Evolutionary conservation across 2,888 invertebrate species (phyloP).

Genomic region (Macrosoma leucophasiata): DNA sequence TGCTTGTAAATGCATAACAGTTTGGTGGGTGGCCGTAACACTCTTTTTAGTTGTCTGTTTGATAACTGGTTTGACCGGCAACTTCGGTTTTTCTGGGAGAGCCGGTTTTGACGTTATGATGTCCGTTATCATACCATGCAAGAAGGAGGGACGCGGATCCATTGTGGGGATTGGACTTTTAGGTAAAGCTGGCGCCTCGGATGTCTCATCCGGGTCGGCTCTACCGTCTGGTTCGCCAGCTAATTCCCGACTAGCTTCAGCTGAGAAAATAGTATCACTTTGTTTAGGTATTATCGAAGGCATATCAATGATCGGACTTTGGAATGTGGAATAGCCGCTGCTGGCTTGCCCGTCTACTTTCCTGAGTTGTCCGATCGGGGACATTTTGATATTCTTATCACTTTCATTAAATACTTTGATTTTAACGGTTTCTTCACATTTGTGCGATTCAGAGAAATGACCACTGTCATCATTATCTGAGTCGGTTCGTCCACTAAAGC

Average conservation of each 20-base stretch:
- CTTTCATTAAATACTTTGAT: slow-evolving; percentile 67
- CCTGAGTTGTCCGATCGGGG: slow-evolving; percentile 58
- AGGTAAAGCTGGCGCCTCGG: slow-evolving; percentile 82
- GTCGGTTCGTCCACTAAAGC: slow-evolving; percentile 70
- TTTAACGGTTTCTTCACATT: slow-evolving; percentile 69
- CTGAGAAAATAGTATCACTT: slow-evolving; percentile 59
- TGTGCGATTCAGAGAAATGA: slow-evolving; percentile 65
- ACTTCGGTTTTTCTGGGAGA: slow-evolving; percentile 82
- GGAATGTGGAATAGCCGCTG: slow-evolving; percentile 67
- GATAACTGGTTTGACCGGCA: slow-evolving; percentile 75
- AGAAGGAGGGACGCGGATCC: slow-evolving; percentile 80
- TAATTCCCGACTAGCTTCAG: slow-evolving; percentile 82
- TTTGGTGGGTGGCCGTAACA: slow-evolving; percentile 50
- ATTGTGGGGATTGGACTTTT: slow-evolving; percentile 79
- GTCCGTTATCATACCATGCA: slow-evolving; percentile 79
- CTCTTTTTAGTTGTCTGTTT: slow-evolving; percentile 65
- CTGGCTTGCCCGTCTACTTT: slow-evolving; percentile 64
- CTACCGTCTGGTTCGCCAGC: slow-evolving; percentile 92
- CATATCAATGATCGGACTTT: slow-evolving; percentile 66
- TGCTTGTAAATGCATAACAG: slow-evolving; percentile 71
- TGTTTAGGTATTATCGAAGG: slow-evolving; percentile 64
- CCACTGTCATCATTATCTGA: slow-evolving; percentile 77
- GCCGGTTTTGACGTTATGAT: slow-evolving; percentile 75
- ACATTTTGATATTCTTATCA: slow-evolving; percentile 63
- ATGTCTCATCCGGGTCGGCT: slow-evolving; percentile 85